Conservation (phyloP, 2,113 vertebrate species). For the Dasypus novemcinctus region DNA sequence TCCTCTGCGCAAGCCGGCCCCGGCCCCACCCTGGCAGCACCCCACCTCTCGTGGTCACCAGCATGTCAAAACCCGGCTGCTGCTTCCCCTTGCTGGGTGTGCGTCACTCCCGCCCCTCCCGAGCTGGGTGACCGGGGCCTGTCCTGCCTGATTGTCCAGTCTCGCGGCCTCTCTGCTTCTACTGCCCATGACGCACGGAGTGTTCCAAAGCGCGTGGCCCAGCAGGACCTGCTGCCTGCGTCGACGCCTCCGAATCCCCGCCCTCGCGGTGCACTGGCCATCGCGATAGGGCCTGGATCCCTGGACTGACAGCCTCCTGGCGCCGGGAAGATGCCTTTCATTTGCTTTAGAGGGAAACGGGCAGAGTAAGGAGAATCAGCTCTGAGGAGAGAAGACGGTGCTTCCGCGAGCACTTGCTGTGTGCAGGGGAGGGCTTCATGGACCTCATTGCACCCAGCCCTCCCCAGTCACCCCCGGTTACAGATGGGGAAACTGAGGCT, state of each 20-base stretch:
- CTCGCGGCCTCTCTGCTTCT: accelerated
- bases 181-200: neutral
- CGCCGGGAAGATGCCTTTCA: neutral
- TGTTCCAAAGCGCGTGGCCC: accelerated
- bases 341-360: neutral
- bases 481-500: neutral
- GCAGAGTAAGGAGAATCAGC: neutral
- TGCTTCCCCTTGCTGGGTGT: neutral
- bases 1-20: neutral
- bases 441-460: neutral
- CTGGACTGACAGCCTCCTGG: accelerated
- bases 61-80: neutral
- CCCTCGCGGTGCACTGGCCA: accelerated
- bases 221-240: accelerated
- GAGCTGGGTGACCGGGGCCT: accelerated
- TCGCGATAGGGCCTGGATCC: accelerated
- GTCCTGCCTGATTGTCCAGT: neutral
- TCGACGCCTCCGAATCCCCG: accelerated
- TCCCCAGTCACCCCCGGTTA: accelerated
- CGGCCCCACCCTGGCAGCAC: neutral
- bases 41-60: neutral
- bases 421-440: neutral
- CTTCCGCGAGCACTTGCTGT: neutral
- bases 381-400: neutral
- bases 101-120: neutral